Evolutionary conservation across 1,140 invertebrate genomes (phyloP).

Genomic region (Atopsyche davidsoni): DNA sequence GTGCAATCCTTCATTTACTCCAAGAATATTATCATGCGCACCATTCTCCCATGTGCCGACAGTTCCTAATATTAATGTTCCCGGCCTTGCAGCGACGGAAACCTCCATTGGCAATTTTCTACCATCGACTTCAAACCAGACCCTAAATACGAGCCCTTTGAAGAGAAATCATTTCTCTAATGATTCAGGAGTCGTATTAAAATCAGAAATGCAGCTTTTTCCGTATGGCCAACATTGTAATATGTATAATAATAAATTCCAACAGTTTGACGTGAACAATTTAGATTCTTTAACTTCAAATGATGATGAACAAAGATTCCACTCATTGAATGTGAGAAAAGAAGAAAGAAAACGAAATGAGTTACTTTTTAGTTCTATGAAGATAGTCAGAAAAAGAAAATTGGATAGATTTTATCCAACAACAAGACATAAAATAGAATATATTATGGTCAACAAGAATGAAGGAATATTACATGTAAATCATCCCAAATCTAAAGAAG

Average conservation of each 20-base stretch:
- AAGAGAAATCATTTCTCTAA: background rate
- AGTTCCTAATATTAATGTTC: background rate
- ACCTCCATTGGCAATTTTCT: constrained; percentile 14
- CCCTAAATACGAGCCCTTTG: background rate
- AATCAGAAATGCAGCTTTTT: constrained; percentile 3
- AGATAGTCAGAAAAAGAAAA: constrained; percentile 42
- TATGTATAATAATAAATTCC: constrained; percentile 5
- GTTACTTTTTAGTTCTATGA: constrained; percentile 37
- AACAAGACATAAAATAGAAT: constrained; percentile 30
- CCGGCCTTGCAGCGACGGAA: constrained; percentile 11
- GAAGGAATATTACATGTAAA: constrained; percentile 15
- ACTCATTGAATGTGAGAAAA: constrained; percentile 25
- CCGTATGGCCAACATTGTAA: constrained; percentile 2
- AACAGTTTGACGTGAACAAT: background rate
- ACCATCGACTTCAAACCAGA: constrained; percentile 11
- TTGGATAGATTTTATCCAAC: constrained; percentile 47
- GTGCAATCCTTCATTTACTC: constrained; percentile 45
- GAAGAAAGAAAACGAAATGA: constrained; percentile 19
- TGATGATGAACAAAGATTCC: constrained; percentile 27
- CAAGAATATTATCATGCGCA: constrained; percentile 42
- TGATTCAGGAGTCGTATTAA: background rate
- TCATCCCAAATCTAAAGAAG: too few relatives aligned
- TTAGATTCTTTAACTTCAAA: background rate
- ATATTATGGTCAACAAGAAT: constrained; percentile 23
- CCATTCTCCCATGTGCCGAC: constrained; percentile 40